phyloP scores from a whole-genome alignment of 2,888 invertebrate species.

The Oscheius myriophilus region DNA sequence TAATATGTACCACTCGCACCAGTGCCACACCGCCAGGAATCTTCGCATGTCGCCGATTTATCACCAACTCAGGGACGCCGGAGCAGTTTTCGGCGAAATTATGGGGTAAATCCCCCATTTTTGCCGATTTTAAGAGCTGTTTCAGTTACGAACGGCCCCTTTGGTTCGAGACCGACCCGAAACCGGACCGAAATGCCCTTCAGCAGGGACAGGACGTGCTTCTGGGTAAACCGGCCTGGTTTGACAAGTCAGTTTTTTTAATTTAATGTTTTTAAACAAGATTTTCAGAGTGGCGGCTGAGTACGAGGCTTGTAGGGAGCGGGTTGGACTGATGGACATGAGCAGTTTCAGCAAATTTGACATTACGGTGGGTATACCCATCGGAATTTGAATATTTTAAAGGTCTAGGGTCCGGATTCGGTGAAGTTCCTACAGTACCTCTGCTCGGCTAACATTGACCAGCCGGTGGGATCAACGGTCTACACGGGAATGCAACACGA shows the following conservation, averaged over 20 bases:
- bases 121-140: background rate
- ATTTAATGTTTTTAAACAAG: conserved; percentile 3
- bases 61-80: conserved; percentile 87
- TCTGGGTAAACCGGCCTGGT: conserved; percentile 90
- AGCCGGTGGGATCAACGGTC: conserved; percentile 89
- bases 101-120: conserved; percentile 79
- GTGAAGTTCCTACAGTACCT: conserved; percentile 88
- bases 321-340: conserved; percentile 92
- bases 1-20: conserved; percentile 81
- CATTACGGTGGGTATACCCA: conserved; percentile 79
- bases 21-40: conserved; percentile 81
- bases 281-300: conserved; percentile 87
- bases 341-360: conserved; percentile 96
- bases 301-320: conserved; percentile 91
- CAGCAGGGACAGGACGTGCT: conserved; percentile 82
- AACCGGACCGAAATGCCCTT: conserved; percentile 44
- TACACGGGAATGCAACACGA: conserved; percentile 98
- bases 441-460: conserved; percentile 95
- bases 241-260: conserved; percentile 32
- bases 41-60: conserved; percentile 93
- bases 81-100: conserved; percentile 93
- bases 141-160: conserved; percentile 85
- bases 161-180: conserved; percentile 80
- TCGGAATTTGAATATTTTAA: background rate
- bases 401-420: conserved; percentile 77